These are phyloP conservation scores for Athalia rosae DNA, from an alignment of 2,888 invertebrate species.

Conservation along the genomic window DNA sequence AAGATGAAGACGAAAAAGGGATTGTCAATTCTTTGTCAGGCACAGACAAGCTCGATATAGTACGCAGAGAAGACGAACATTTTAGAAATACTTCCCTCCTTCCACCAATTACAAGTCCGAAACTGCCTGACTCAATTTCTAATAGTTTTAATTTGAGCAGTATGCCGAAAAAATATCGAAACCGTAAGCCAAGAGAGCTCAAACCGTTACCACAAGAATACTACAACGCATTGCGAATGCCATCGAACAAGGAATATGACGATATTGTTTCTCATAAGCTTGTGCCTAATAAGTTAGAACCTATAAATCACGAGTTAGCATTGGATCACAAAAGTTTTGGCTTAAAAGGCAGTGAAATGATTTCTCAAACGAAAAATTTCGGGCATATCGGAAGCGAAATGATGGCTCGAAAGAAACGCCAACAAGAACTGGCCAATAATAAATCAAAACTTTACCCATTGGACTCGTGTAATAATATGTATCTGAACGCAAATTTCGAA, in stretches of 20 bases:
- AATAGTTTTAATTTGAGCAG: slow-evolving; percentile 25
- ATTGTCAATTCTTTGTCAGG: slow-evolving; percentile 15
- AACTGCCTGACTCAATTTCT: slow-evolving; percentile 28
- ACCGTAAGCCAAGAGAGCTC: slow-evolving; percentile 25
- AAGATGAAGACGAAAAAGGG: slow-evolving; percentile 36
- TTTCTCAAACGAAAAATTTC: slow-evolving; percentile 41
- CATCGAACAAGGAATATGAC: slow-evolving; percentile 41
- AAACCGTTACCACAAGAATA: slow-evolving; percentile 35
- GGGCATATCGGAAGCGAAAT: slow-evolving; percentile 42
- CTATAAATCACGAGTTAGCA: slow-evolving; percentile 35
- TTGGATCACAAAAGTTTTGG: slow-evolving; percentile 36
- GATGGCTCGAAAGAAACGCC: slow-evolving; percentile 40
- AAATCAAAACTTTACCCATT: slow-evolving; percentile 33
- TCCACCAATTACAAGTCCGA: slow-evolving; percentile 35
- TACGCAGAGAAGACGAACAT: slow-evolving; percentile 31
- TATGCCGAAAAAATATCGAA: slow-evolving; percentile 38
- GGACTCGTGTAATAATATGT: slow-evolving; percentile 43
- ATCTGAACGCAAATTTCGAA: slow-evolving; percentile 38
- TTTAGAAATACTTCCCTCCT: slow-evolving; percentile 37
- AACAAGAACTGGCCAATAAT: slow-evolving; percentile 39
- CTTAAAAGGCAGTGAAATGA: slow-evolving; percentile 39
- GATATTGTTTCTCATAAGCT: slow-evolving; percentile 30
- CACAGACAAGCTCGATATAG: slow-evolving; percentile 29
- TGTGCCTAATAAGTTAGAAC: slow-evolving; percentile 43
- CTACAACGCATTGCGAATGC: slow-evolving; percentile 38